Percentiles rank a stretch among this genome's conserved stretches.
Evolutionary conservation across 1,140 invertebrate species (phyloP).

Genomic region (Zaprionus vittiger): DNA sequence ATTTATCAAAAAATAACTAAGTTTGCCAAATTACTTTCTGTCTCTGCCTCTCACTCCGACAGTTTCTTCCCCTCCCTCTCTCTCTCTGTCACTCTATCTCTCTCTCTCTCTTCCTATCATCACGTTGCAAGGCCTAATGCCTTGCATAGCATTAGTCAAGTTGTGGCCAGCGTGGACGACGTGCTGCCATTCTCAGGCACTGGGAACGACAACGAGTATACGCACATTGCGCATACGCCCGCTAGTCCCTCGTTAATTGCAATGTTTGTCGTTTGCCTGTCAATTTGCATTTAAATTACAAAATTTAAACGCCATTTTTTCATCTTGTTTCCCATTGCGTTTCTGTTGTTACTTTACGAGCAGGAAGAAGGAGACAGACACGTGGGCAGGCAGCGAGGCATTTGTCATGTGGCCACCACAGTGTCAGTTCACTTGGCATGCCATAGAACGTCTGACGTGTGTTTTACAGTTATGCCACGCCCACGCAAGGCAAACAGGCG

Average conservation of each 20-base stretch:
- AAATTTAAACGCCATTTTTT: constrained; percentile 71
- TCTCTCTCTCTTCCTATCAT: background rate
- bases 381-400: constrained; percentile 40
- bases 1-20: background rate
- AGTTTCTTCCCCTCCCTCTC: background rate
- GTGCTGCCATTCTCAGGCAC: background rate
- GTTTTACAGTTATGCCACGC: constrained; percentile 28
- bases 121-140: constrained; percentile 63
- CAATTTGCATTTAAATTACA: constrained; percentile 83
- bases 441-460: constrained; percentile 52
- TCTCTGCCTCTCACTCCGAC: background rate
- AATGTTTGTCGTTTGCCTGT: constrained; percentile 80
- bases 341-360: constrained; percentile 32
- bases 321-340: constrained; percentile 16
- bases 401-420: constrained; percentile 57
- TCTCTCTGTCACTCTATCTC: background rate
- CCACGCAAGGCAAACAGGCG: background rate
- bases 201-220: constrained; percentile 1
- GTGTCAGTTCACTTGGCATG: constrained; percentile 19
- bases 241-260: constrained; percentile 79
- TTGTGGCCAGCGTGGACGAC: constrained; percentile 10
- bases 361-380: constrained; percentile 1
- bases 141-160: constrained; percentile 35
- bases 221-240: constrained; percentile 70
- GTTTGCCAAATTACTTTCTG: constrained; percentile 3